Base-by-base conservation (phyloP, 2,888 invertebrate species). In the Carabus problematicus region DNA sequence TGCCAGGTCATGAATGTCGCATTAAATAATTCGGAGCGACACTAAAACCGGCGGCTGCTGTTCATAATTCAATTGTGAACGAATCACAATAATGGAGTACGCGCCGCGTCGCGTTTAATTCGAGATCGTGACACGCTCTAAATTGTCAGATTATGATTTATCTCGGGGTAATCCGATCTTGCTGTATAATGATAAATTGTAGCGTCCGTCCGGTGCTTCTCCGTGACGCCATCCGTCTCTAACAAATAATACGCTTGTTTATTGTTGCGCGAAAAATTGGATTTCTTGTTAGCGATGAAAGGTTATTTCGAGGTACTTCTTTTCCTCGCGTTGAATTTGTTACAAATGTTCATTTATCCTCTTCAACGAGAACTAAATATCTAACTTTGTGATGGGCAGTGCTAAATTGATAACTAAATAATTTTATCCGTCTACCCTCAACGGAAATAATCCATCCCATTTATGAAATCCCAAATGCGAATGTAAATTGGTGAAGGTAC, bases 71-170 rank as follows among this genome's bases (percentile, higher is more conserved):
- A 64, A 64, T 64, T 64, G 11, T 45, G 64, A 64, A 58, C 58
- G 56, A 64, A 64, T 64, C 64, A 45, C 56, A 47, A 64, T 64
- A 56, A 58, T 64, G 56, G 64, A 64, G 64, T 41, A 45, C 56
- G 56, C 29, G 56, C 56, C 9, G 11, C 12, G 56, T 39, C 56
- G 56, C n/a, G 56, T 56, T 56, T 39, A 56, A 56, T 39, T 56
- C 9, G 56, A 56, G 56, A 56, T 56, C 56, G 29, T 40, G 40
- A 39, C 56, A 12, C 18, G 54, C 54, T 8, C 14, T 39, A 12
- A 3, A 11, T 56, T 56, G 39, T 56, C 56, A 12, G 56, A 19
- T 56, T 56, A 56, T 56, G 56, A 56, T 56, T 56, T 56, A 56
- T 56, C 29, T 56, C 29, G 2, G 12, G 19, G 56, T 56, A 56